Evolutionary conservation across 2,797 vertebrate species (phyloP).

Genomic region (Carduelis carduelis): DNA sequence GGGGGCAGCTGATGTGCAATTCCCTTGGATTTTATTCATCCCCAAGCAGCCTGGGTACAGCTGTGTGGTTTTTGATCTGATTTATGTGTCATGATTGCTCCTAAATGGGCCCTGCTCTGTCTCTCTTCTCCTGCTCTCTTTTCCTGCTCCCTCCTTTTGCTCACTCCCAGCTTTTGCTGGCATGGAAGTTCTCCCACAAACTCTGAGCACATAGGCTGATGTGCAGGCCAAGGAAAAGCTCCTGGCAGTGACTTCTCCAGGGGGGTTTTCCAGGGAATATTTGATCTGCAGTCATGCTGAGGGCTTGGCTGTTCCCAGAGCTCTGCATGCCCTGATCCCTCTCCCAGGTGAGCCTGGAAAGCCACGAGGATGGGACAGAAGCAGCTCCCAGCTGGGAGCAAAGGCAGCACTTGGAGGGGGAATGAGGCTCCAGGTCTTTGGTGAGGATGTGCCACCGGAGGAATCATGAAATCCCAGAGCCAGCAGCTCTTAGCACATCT

Average conservation of each 20-base stretch:
- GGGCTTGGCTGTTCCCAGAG: background rate
- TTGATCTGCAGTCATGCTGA: background rate
- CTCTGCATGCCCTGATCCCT: background rate
- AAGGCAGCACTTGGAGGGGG: background rate
- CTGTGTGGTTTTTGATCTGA: background rate
- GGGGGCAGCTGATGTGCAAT: background rate
- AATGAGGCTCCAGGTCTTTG: background rate
- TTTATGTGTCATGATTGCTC: background rate
- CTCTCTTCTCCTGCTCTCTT: background rate
- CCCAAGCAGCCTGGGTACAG: background rate
- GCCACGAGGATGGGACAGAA: background rate
- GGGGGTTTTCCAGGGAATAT: background rate
- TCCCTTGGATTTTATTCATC: background rate
- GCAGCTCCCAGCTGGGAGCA: background rate
- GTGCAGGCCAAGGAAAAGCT: background rate
- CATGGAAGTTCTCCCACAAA: background rate
- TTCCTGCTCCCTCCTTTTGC: background rate
- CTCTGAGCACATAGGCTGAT: background rate
- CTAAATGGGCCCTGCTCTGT: background rate
- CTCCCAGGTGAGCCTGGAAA: background rate
- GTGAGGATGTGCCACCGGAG: background rate
- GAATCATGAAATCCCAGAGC: background rate
- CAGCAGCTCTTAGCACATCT: background rate
- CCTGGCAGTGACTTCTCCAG: background rate
- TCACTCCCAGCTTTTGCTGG: background rate